A percentile compares a stretch with the other conserved stretches of the same genome.
Evolutionary conservation across 2,113 vertebrate genomes (phyloP).

Genomic region (Trogon melanurus): DNA sequence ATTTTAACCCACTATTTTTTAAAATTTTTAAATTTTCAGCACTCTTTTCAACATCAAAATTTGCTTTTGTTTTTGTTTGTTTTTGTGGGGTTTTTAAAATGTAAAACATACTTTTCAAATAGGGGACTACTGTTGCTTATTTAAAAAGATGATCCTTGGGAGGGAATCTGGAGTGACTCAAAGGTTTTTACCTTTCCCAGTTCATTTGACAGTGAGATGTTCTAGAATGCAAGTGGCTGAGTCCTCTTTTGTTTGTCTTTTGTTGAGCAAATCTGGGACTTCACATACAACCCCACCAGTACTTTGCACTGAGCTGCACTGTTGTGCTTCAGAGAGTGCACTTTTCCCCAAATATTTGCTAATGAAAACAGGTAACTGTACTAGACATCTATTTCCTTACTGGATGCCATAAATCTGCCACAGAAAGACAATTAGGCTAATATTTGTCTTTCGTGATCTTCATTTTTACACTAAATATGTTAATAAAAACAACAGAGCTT

Average conservation of each 20-base stretch:
- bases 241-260: not conserved
- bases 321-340: not conserved
- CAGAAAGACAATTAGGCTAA: not conserved
- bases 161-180: not conserved
- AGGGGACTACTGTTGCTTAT: not conserved
- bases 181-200: not conserved
- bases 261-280: not conserved
- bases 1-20: not conserved
- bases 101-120: not conserved
- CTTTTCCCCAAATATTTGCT: not conserved
- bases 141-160: not conserved
- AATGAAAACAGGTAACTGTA: not conserved
- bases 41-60: not conserved
- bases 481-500: not conserved
- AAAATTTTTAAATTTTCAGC: not conserved
- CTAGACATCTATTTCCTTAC: not conserved
- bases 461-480: not conserved
- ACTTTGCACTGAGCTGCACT: not conserved
- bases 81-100: not conserved
- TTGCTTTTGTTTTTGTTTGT: not conserved
- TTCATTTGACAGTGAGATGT: not conserved
- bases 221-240: not conserved
- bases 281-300: not conserved
- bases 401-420: not conserved
- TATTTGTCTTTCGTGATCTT: not conserved